Evolutionary conservation across 2,888 invertebrate genomes (phyloP).

Genomic region (Phorcus lineatus): DNA sequence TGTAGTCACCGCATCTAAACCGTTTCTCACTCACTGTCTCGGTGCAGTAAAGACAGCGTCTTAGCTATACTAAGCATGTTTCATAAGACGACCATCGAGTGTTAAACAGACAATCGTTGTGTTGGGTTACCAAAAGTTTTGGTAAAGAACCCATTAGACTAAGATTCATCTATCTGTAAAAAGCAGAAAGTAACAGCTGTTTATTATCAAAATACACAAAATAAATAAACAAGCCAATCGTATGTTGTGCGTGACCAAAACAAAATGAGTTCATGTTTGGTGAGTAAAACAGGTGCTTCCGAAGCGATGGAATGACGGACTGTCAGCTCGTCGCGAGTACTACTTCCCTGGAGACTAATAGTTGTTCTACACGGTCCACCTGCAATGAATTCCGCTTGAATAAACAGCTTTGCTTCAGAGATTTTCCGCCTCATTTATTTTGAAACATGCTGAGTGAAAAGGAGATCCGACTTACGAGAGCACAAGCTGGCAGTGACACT

Average conservation of each 20-base stretch:
- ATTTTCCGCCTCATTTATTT: slow-evolving; percentile 19
- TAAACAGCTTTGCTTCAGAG: slow-evolving; percentile 9
- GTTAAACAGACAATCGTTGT: too few relatives aligned
- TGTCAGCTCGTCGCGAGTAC: not conserved
- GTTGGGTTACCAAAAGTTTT: too few relatives aligned
- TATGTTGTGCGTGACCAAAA: not conserved
- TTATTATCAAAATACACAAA: not conserved
- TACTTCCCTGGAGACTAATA: not conserved
- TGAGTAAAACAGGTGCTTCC: not conserved
- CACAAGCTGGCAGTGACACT: not conserved
- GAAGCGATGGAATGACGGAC: not conserved
- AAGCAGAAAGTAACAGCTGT: not conserved
- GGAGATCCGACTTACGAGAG: not conserved
- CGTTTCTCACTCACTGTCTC: too few relatives aligned
- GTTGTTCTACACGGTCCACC: not conserved
- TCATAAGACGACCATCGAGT: too few relatives aligned
- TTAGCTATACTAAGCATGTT: too few relatives aligned
- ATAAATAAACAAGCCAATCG: slow-evolving; percentile 11
- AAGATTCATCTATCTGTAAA: too few relatives aligned
- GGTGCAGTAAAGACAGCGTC: too few relatives aligned
- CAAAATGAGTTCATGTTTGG: not conserved
- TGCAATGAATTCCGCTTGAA: slow-evolving; percentile 18
- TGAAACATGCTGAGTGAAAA: slow-evolving; percentile 4
- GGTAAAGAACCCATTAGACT: too few relatives aligned
- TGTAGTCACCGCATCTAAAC: too few relatives aligned